phyloP scores from a whole-genome alignment of 92 coral and sea anemone species.

The Phenganax subtilis region DNA sequence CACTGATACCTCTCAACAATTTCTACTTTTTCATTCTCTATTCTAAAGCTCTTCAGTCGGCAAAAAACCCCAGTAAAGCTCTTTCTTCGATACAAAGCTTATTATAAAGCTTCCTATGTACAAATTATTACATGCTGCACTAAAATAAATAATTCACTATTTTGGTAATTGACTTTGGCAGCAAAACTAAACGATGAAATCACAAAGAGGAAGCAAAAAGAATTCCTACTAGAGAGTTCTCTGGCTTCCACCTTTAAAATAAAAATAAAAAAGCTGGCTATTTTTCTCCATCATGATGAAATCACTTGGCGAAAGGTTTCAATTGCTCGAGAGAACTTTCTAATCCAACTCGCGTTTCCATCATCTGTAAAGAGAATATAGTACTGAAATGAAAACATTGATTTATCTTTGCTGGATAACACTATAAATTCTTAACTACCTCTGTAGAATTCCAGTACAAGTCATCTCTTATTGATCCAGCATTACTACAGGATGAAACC shows the following conservation, averaged over 20 bases:
- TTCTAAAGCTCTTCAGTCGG: too few species aligned
- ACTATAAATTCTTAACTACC: background rate
- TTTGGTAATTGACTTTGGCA: background rate
- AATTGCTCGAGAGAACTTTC: conserved; percentile 71
- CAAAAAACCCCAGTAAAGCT: too few species aligned
- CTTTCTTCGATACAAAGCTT: too few species aligned
- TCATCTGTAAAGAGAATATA: conserved; percentile 52
- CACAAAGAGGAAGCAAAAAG: background rate
- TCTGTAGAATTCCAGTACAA: background rate
- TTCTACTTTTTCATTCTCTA: too few species aligned
- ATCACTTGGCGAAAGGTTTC: conserved; percentile 51
- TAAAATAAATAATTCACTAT: conserved; percentile 23
- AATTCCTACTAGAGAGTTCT: background rate
- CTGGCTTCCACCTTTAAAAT: too few species aligned
- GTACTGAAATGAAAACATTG: background rate
- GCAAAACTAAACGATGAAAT: conserved; percentile 8
- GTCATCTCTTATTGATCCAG: background rate
- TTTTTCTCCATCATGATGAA: background rate
- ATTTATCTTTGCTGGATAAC: background rate
- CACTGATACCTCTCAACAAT: too few species aligned
- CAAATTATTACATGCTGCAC: conserved; percentile 35
- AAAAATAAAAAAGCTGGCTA: background rate
- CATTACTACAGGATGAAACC: too few species aligned
- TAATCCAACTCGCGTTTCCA: conserved; percentile 68
- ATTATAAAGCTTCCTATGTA: conserved; percentile 10